Base-by-base conservation (phyloP, 2,113 vertebrate genomes). In the Erpornis zantholeuca region DNA sequence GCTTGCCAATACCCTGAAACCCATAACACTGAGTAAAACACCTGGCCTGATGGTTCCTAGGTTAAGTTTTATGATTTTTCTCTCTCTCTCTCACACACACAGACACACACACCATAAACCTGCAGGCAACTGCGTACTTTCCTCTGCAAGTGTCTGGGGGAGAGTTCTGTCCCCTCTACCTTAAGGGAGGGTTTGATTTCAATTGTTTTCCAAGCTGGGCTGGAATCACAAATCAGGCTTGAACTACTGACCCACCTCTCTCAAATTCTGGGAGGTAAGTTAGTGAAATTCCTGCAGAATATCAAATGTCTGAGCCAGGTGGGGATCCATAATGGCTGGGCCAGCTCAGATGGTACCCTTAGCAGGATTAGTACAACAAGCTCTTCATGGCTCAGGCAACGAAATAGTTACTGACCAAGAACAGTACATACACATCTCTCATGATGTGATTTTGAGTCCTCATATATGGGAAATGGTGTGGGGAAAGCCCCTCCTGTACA, bases 131-230 rank as follows among this genome's bases (percentile, higher is more conserved):
- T 40, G 50, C 3, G 5, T 82, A 44, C 10, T 78, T 94, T 73
- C 60, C 53, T 82, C 83, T 69, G 33, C 65, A 91, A 92, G 73
- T 36, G 69, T 87, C 83, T 75, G 69, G 77, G 71, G 65, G 23
- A 71, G 64, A n/a, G 17, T 68, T 86, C 73, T 84, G 38, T 61
- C 49, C 27, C 82, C 53, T 84, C 77, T 68, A 16, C 72, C 69
- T 65, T 84, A 86, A 72, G 57, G 57, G 57, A 92, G 65, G 23
- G 36, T 78, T 94, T 76, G 20, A 27, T 92, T 95, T 91, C 86
- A 94, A 86, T 92, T 28, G 61, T 82, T 96, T 96, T 81, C 83
- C 94, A 95, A 94, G 73, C 77, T 91, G 76, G 31, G 14, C 65
- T 91, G 36, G 49, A 73, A 89, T 85, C 53, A 87, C 77, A 87